phyloP scores from a whole-genome alignment of 2,113 vertebrate species.

The Podarcis muralis region DNA sequence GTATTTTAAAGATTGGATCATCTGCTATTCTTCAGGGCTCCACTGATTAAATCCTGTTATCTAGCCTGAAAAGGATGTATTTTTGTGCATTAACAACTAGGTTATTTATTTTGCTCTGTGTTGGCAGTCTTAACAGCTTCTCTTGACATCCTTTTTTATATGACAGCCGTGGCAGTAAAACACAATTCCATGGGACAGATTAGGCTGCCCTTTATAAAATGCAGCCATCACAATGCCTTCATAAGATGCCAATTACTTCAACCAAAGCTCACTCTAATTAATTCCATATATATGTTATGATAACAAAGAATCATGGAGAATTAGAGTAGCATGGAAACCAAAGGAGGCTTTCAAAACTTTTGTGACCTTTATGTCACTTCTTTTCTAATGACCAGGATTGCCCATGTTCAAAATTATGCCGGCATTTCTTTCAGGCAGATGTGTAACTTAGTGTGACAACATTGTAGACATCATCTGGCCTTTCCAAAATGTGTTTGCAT shows the following conservation, averaged over 20 bases:
- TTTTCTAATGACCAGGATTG: too few species aligned
- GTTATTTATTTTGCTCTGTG: background rate
- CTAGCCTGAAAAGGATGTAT: background rate
- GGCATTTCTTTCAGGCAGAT: too few species aligned
- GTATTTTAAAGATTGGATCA: background rate
- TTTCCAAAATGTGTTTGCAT: too few species aligned
- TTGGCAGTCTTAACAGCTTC: background rate
- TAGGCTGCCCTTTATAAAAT: background rate
- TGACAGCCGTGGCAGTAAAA: conserved; percentile 5
- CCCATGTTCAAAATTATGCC: too few species aligned
- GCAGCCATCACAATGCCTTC: background rate
- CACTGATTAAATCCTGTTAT: background rate
- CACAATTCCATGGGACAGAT: background rate
- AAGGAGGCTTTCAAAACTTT: too few species aligned
- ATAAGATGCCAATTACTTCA: background rate
- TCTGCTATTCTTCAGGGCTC: background rate
- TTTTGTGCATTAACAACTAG: background rate
- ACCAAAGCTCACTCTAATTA: background rate
- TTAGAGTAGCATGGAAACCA: background rate
- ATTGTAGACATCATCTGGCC: too few species aligned
- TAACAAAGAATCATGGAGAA: background rate
- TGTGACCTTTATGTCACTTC: too few species aligned
- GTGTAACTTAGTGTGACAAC: too few species aligned
- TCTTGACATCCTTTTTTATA: background rate
- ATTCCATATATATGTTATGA: background rate